Percentiles rank a stretch among this genome's conserved stretches.
Evolutionary conservation across 2,797 vertebrate genomes (phyloP).

Genomic region (Sebastes cheni): DNA sequence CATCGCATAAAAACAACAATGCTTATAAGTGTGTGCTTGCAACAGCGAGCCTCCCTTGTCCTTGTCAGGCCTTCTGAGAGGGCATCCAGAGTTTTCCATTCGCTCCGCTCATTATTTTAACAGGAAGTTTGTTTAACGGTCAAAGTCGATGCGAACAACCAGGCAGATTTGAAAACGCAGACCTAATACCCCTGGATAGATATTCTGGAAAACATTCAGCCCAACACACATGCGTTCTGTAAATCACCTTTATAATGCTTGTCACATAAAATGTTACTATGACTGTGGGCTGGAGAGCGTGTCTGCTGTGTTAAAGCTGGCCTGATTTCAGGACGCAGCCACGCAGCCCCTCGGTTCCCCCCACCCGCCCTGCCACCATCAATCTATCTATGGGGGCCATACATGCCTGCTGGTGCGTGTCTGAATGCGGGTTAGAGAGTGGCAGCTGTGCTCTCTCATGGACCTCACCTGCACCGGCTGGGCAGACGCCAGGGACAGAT

Average conservation of each 20-base stretch:
- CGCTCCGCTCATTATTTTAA: slow-evolving; percentile 70
- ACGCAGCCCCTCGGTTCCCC: slow-evolving; percentile 12
- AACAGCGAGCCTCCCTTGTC: slow-evolving; percentile 35
- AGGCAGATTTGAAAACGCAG: slow-evolving; percentile 64
- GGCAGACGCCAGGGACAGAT: slow-evolving; percentile 65
- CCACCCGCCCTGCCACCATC: slow-evolving; percentile 43
- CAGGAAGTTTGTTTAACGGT: slow-evolving; percentile 78
- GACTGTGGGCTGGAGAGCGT: slow-evolving; percentile 75
- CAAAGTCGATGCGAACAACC: slow-evolving; percentile 48
- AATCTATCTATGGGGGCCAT: slow-evolving; percentile 77
- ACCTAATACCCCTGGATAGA: slow-evolving; percentile 70
- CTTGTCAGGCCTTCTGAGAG: slow-evolving; percentile 49
- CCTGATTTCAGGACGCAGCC: slow-evolving; percentile 59
- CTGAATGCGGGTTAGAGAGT: slow-evolving; percentile 80
- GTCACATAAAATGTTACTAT: slow-evolving; percentile 84
- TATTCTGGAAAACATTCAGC: slow-evolving; percentile 75
- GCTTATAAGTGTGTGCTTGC: slow-evolving; percentile 33
- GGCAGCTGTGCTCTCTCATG: slow-evolving; percentile 70
- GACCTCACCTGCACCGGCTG: slow-evolving; percentile 79
- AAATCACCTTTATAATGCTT: slow-evolving; percentile 86
- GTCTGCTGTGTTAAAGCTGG: slow-evolving; percentile 71
- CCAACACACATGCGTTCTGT: slow-evolving; percentile 79
- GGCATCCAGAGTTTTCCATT: slow-evolving; percentile 64
- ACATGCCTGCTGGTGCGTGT: slow-evolving; percentile 78
- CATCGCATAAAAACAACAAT: slow-evolving; percentile 62